These are phyloP conservation scores for Spilogale gracilis DNA, from an alignment of 2,113 vertebrate species.

Conservation along the genomic window DNA sequence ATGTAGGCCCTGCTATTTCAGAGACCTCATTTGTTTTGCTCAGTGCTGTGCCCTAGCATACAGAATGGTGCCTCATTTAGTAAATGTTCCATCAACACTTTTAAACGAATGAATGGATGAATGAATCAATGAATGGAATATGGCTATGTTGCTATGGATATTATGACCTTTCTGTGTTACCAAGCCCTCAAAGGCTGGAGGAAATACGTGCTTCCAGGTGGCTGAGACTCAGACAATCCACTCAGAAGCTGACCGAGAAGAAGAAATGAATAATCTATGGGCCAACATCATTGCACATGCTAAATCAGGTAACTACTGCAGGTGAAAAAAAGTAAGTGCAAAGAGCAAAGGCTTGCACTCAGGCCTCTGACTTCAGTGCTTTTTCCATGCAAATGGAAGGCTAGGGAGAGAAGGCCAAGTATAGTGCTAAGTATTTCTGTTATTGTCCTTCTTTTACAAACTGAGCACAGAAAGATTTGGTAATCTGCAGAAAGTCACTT, in stretches of 20 bases:
- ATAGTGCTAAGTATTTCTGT: neutral
- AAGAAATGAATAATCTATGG: neutral
- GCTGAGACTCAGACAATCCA: neutral
- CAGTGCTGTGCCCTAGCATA: neutral
- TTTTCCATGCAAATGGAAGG: neutral
- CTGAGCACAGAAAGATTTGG: neutral
- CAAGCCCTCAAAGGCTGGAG: neutral
- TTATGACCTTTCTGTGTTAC: neutral
- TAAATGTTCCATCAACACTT: neutral
- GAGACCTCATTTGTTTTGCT: neutral
- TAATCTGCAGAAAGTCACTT: neutral
- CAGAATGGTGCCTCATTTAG: neutral
- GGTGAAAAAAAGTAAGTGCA: neutral
- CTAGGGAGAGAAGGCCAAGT: neutral
- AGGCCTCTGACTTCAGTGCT: neutral
- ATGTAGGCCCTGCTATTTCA: neutral
- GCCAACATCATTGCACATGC: neutral
- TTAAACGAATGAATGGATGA: neutral
- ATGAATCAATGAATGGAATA: neutral
- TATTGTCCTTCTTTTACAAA: conserved; percentile 23
- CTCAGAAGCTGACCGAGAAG: neutral
- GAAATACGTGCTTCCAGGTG: neutral
- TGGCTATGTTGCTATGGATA: neutral
- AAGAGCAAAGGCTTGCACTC: neutral
- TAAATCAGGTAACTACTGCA: neutral